These are phyloP conservation scores for Elaphurus davidianus DNA, from an alignment of 2,113 vertebrate species.

Conservation along the genomic window DNA sequence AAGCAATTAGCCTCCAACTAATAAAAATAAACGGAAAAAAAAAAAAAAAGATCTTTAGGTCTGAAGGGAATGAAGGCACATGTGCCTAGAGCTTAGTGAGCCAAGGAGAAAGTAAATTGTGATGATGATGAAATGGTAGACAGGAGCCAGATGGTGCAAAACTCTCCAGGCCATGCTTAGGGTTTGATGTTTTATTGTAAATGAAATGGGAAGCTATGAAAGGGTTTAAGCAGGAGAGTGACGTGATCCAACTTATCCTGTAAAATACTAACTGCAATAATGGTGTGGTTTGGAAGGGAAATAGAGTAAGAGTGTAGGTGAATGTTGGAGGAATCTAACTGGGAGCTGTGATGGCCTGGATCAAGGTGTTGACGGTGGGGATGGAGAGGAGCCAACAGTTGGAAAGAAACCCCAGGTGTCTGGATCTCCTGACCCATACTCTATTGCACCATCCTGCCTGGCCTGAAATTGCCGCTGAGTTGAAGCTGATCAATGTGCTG, in stretches of 20 bases:
- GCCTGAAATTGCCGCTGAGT: background rate
- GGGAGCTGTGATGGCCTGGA: background rate
- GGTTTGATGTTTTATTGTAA: constrained; percentile 53
- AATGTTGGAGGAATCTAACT: background rate
- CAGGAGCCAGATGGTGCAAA: constrained; percentile 53
- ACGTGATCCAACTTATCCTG: constrained; percentile 33
- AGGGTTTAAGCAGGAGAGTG: constrained; percentile 18
- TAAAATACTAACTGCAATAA: constrained; percentile 25
- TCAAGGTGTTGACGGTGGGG: background rate
- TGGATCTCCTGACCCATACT: background rate
- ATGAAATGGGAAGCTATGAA: constrained; percentile 63
- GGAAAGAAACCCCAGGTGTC: background rate
- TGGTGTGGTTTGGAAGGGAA: background rate
- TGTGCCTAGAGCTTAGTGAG: constrained; percentile 9
- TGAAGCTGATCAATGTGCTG: background rate
- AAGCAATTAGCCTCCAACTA: no score
- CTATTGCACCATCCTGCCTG: background rate
- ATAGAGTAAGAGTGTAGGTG: background rate
- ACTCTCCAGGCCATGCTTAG: constrained; percentile 48
- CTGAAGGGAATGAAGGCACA: background rate
- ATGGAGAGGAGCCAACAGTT: background rate
- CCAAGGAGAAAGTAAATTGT: constrained; percentile 24
- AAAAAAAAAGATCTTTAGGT: background rate
- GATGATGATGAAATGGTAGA: constrained; percentile 13
- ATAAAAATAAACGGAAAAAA: no score